Evolutionary conservation across 2,797 vertebrate species (phyloP), one percentile per base, ranked within the genome.

Genomic region (Anabacerthia variegaticeps): DNA sequence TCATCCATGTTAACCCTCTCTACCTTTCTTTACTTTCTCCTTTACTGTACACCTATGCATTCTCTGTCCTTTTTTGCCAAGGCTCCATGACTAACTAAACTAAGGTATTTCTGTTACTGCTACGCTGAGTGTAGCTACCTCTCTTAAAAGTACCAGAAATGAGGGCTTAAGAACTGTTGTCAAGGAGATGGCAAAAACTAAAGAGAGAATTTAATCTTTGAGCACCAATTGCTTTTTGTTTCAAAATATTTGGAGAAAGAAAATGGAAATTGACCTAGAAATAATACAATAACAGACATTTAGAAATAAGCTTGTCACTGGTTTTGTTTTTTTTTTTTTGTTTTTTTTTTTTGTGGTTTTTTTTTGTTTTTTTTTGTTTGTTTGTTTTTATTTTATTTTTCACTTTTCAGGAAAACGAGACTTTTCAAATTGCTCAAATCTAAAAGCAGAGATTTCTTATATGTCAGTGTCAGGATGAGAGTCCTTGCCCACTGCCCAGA

Each of bases 241-340:
- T 49, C 39, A 89, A 43, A 93, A 43, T 69, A 59, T 77, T 83
- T 88, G 26, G n/a, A 88, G 32, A 36, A 77, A 76, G 6, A 63
- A 89, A 87, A 61, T 43, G 11, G 15, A 62, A 89, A 68, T 32
- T 39, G 37, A 37, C n/a, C 17, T 39, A 27, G n/a, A 89, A 85
- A 59, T 36, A 84, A 32, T 1, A 56, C 32, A 86, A 24, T 67
- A 89, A 37, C 21, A 58, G 36, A 37, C 9, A 27, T 79, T 75
- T 18, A 37, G 56, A 59, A 89, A 56, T 34, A 24, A 22, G 3
- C 37, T 86, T 74, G 46, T 59, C 23, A 27, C 19, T 12, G 6
- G 0, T 1, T 54, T 34, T 8, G 46, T 8, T 20, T 15, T 41
- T 17, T 49, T 10, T 4, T 0, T 1, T 6, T n/a, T 51, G 34